Conservation (phyloP, 2,797 vertebrate genomes). For the Gambelia wislizenii region DNA sequence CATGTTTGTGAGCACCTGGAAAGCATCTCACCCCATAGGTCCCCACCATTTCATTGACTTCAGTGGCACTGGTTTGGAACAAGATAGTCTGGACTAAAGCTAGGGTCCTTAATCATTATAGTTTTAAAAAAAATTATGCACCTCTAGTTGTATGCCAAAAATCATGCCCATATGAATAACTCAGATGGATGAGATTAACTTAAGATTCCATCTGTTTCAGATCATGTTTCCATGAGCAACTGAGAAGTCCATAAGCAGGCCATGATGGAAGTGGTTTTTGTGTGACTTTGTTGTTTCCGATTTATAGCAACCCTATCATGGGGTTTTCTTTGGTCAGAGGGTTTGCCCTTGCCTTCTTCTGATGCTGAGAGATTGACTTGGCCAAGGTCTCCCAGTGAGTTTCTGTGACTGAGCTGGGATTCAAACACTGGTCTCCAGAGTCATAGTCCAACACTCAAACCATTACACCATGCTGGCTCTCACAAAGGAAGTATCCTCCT, state of each 20-base stretch:
- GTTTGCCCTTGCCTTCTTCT: too few relatives aligned
- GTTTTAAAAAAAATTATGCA: neutral
- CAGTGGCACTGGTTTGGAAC: neutral
- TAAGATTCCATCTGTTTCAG: neutral
- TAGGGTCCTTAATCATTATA: rapidly evolving
- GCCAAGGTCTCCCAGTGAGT: neutral
- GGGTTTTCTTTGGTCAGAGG: too few relatives aligned
- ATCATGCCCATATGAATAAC: neutral
- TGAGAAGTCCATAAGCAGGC: neutral
- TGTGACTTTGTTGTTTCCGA: too few relatives aligned
- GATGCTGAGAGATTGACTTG: too few relatives aligned
- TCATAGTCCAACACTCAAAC: too few relatives aligned
- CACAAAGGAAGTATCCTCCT: too few relatives aligned
- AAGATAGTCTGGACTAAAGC: neutral
- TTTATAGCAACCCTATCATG: too few relatives aligned
- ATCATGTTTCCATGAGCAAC: neutral
- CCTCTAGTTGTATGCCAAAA: too few relatives aligned
- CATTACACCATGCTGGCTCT: too few relatives aligned
- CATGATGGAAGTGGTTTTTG: neutral
- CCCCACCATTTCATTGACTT: neutral
- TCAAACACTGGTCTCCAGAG: too few relatives aligned
- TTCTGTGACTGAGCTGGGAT: too few relatives aligned
- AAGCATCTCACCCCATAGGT: neutral
- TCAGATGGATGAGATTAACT: neutral
- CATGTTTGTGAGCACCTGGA: rapidly evolving